Percentiles rank a stretch among this genome's conserved stretches.
Conservation (phyloP, 2,113 vertebrate genomes). For the Zingel zingel region DNA sequence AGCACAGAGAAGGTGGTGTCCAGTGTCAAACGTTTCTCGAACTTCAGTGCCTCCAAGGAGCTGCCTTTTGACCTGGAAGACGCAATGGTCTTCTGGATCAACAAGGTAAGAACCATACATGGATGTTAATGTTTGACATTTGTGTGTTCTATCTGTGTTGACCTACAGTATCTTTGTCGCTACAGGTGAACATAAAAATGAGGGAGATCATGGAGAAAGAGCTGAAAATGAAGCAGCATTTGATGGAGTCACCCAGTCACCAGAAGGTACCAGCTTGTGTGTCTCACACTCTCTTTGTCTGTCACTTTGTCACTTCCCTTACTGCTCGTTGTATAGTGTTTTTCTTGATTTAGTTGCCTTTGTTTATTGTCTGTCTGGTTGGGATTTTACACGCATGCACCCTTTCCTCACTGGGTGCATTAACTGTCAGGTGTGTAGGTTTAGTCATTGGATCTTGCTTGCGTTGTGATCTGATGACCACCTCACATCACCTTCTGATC, state of each 20-base stretch:
- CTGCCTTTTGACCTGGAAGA: slow-evolving; percentile 95
- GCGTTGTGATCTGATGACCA: slow-evolving; percentile 11
- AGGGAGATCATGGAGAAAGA: slow-evolving; percentile 94
- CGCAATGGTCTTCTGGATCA: slow-evolving; percentile 99
- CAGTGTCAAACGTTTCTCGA: slow-evolving; percentile 94
- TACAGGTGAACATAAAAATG: slow-evolving; percentile 96
- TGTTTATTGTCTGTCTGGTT: slow-evolving; percentile 22
- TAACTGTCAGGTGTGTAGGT: neutral
- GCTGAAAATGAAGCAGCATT: slow-evolving; percentile 92
- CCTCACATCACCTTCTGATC: slow-evolving; percentile 8
- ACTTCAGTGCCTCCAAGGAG: slow-evolving; percentile 95
- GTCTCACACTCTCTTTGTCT: neutral
- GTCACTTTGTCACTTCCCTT: neutral
- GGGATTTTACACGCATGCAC: neutral
- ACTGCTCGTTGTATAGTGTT: slow-evolving; percentile 4
- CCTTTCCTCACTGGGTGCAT: slow-evolving; percentile 8
- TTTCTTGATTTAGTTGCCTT: slow-evolving; percentile 9
- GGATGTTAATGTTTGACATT: neutral
- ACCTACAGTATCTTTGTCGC: neutral
- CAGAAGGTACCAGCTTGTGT: slow-evolving; percentile 89
- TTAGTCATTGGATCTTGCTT: slow-evolving; percentile 21
- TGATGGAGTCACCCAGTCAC: slow-evolving; percentile 93
- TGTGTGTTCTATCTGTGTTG: neutral
- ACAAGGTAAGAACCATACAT: slow-evolving; percentile 87
- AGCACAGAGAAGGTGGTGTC: slow-evolving; percentile 96